These are phyloP conservation scores for Odontocolon sp. DNA, from an alignment of 2,888 invertebrate species.

Conservation along the genomic window DNA sequence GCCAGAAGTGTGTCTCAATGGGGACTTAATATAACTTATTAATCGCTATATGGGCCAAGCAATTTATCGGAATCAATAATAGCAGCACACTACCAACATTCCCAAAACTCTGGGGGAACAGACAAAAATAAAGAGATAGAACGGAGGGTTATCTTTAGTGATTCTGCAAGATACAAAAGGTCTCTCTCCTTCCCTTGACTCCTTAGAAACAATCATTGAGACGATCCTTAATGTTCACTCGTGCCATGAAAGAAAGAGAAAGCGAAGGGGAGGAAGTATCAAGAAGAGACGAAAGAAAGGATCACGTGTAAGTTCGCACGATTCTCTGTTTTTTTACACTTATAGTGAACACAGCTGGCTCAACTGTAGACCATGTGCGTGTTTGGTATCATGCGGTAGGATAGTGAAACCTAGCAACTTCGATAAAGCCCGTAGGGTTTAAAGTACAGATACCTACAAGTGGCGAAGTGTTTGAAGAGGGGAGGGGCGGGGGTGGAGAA, in stretches of 20 bases:
- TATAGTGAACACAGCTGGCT: slow-evolving; percentile 7
- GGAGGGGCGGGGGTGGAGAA: neutral
- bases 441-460: slow-evolving; percentile 30
- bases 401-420: neutral
- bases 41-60: slow-evolving; percentile 1
- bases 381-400: neutral
- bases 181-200: neutral
- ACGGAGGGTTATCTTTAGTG: slow-evolving; percentile 15
- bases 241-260: neutral
- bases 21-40: slow-evolving; percentile 8
- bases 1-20: neutral
- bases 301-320: slow-evolving; percentile 38
- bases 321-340: slow-evolving; percentile 25
- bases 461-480: slow-evolving; percentile 25
- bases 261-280: slow-evolving; percentile 1
- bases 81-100: neutral
- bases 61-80: slow-evolving; percentile 20
- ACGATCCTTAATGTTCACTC: slow-evolving; percentile 29
- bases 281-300: slow-evolving; percentile 28
- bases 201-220: slow-evolving; percentile 41
- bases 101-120: neutral
- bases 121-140: neutral
- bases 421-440: slow-evolving; percentile 7
- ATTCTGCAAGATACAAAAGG: slow-evolving; percentile 10
- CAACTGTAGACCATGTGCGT: slow-evolving; percentile 7